phyloP scores from a whole-genome alignment of 2,888 invertebrate genomes.

The Oxyteleia sp. region DNA sequence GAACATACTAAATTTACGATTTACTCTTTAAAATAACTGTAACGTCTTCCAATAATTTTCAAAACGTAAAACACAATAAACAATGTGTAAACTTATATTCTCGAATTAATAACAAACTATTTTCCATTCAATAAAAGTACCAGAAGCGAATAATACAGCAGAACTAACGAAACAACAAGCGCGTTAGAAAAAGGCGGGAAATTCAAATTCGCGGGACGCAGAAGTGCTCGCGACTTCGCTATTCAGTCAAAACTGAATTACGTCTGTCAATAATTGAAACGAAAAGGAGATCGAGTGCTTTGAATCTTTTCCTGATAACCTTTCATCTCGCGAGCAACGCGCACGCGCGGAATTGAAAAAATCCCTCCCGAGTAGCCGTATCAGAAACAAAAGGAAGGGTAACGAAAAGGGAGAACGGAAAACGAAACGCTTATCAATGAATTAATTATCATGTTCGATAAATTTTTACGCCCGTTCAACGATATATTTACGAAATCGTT shows the following conservation, averaged over 20 bases:
- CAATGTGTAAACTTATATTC: too few species aligned
- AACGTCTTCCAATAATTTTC: too few species aligned
- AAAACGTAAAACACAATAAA: too few species aligned
- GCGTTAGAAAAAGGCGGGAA: constrained; percentile 9
- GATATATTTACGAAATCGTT: too few species aligned
- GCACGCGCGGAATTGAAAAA: constrained; percentile 19
- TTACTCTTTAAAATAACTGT: too few species aligned
- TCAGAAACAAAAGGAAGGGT: constrained; percentile 37
- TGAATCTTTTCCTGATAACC: constrained; percentile 57
- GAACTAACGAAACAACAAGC: neutral
- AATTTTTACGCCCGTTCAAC: neutral
- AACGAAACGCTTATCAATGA: constrained; percentile 3
- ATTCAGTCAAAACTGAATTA: constrained; percentile 29
- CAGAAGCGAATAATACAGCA: constrained; percentile 7
- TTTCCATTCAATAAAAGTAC: too few species aligned
- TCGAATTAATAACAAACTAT: too few species aligned
- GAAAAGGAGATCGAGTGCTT: constrained; percentile 5
- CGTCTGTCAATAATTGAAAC: constrained; percentile 25
- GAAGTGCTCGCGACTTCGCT: constrained; percentile 2
- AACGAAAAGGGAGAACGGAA: neutral
- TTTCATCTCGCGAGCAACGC: constrained; percentile 41
- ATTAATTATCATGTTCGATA: neutral
- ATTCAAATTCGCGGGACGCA: constrained; percentile 6
- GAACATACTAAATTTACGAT: too few species aligned
- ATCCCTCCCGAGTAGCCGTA: neutral